Evolutionary conservation across 2,888 invertebrate genomes (phyloP), one percentile per base, ranked within the genome.

Genomic region (Acanthoscelides obtectus): DNA sequence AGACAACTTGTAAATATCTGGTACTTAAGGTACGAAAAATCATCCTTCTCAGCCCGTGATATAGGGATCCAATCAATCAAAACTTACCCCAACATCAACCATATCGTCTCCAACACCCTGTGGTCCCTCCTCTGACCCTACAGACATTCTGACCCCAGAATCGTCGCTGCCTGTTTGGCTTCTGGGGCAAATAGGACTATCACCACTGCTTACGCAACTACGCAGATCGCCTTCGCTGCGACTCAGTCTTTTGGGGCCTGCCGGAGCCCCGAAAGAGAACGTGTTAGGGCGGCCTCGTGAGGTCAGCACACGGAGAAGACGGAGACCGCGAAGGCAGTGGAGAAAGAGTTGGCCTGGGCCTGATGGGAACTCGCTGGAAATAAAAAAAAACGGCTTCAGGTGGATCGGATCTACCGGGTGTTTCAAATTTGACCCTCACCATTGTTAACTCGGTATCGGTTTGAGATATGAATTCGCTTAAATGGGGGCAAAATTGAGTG

Each of bases 311-410:
- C 87, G 85, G 12, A 88, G 77, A 17, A 89, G 80, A 69, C 82
- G 81, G 2, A 84, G 77, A 0, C 88, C 88, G 64, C 86, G 81
- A 21, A 84, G 78, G 76, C 88, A 88, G 76, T 87, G 89, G 0
- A 89, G 76, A 65, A 86, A 81, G 2, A 89, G 78, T 76, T 88
- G 87, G 0, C 89, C 89, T 2, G 87, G 82, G 6, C 89, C 89
- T n/a, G 86, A 84, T 22, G 85, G 82, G 76, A 88, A 89, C 69
- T 87, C 86, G 70, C 88, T 88, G 64, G 77, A 82, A 81, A 66
- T 64, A 68, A n/a, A n/a, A n/a, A n/a, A n/a, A n/a, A n/a, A n/a
- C n/a, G n/a, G n/a, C n/a, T n/a, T n/a, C n/a, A n/a, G n/a, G n/a
- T n/a, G n/a, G n/a, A n/a, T n/a, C n/a, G n/a, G n/a, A n/a, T n/a